Conservation (phyloP, 2,113 vertebrate genomes). For the Xenus cinereus region DNA sequence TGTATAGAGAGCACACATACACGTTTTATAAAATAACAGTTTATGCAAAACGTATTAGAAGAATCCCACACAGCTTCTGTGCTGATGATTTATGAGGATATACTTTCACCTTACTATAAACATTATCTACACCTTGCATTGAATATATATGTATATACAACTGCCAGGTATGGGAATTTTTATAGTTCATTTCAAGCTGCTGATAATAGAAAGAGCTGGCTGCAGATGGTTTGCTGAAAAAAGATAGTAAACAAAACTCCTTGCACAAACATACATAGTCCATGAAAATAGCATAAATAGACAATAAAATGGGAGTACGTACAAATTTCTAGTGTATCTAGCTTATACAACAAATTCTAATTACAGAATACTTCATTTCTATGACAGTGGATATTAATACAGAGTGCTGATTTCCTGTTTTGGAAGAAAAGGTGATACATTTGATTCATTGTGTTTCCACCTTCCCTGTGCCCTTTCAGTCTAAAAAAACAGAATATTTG, state of each 20-base stretch:
- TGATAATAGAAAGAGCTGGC: neutral
- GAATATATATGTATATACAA: neutral
- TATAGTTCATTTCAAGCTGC: neutral
- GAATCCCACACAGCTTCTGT: neutral
- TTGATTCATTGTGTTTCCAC: neutral
- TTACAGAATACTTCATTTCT: neutral
- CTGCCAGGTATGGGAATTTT: neutral
- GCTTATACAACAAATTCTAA: neutral
- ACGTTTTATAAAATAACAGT: neutral
- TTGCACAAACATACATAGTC: fast-evolving
- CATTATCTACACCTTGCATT: neutral
- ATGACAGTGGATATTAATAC: neutral
- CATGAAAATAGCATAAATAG: neutral
- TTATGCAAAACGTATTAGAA: neutral
- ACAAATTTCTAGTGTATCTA: neutral
- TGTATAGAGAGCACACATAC: neutral
- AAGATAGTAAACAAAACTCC: neutral
- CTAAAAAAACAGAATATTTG: neutral
- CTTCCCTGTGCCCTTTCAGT: neutral
- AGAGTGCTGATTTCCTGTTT: neutral
- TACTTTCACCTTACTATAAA: neutral
- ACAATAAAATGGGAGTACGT: neutral
- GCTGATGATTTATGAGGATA: neutral
- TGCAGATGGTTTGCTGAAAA: neutral
- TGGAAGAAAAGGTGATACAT: neutral